Base-by-base conservation (phyloP, 2,888 invertebrate genomes). In the Acanthosoma haemorrhoidale region DNA sequence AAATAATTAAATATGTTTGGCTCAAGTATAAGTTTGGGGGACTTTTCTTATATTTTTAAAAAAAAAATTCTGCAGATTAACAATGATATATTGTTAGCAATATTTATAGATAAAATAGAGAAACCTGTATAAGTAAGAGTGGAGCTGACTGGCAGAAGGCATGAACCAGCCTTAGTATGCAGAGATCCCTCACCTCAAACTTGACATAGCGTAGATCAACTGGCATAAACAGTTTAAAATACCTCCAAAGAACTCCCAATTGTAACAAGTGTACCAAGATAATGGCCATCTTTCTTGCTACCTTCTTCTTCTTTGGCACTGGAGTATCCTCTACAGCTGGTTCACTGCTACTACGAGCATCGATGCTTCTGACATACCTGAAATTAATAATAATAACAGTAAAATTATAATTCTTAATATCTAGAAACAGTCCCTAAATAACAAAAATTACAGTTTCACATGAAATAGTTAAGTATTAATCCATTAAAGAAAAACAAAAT, bases 121-220 rank as follows among this genome's bases (percentile, higher is more conserved):
- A 51, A 32, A 67, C 67, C 57, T 67, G 67, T 25, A 94, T 82
- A 3, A 94, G 82, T 70, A 94, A 80, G 89, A 94, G 91, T 1
- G 94, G 94, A 6, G 92, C 91, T 15, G 93, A 92, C 79, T 93
- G 90, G 77, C 91, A 87, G 80, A 94, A 94, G 15, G 91, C 93
- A 80, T 94, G 94, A 39, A 94, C 87, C 74, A 94, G 80, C 2
- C 94, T 84, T 25, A 94, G 82, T 82, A 94, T 88, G 77, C 90
- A 85, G 59, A 87, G 77, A 76, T 87, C 86, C 15, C 84, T 78
- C 1, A 86, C 90, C 85, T 94, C 93, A 77, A 90, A 88, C 78
- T 94, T 93, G 15, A 93, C 93, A 74, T 88, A 86, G 68, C 88
- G 81, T 75, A 93, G 80, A 77, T 94, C 90, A 4, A 92, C 90